Base-by-base conservation (phyloP, 2,888 invertebrate species). In the Diplolepis rosae region DNA sequence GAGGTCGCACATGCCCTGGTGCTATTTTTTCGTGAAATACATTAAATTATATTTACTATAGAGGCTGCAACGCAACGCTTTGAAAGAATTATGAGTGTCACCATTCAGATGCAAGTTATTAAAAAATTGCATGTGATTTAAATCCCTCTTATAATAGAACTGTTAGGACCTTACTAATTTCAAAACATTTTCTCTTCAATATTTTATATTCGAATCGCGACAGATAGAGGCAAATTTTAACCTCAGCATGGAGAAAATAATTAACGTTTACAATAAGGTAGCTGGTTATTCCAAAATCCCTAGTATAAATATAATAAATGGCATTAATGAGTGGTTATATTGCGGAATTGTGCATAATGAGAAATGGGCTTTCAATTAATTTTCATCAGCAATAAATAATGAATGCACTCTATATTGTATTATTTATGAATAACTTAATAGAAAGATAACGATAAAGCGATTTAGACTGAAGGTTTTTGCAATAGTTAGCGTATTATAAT, bases 11-110 rank as follows among this genome's bases (percentile, higher is more conserved):
- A 35, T 61, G 24, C 56, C 71, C 67, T 71, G 65, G 54, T 50
- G 70, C 65, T 70, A 39, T 66, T 69, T 70, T 68, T 65, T 73
- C 35, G 28, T 18, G 51, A 50, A 67, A 52, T 28, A 24, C 51
- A 15, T 51, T 11, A 39, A 51, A 28, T 24, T 78, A 80, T 80
- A 82, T 81, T 81, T 71, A 71, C 70, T 69, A 78, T 74, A 65
- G 75, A 80, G 74, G 80, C 67, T 75, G 52, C 65, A 71, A 71
- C 61, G 45, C 45, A 24, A 69, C 42, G 11, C 22, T 69, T 50
- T 15, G 45, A 32, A 50, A 66, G 66, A 66, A 50, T 45, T 66
- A 66, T 32, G 65, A 65, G 56, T 61, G 56, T 61, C 35, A 24
- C 22, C 24, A 61, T 39, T 61, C 0, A 1, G 56, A 39, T 2